phyloP scores from a whole-genome alignment of 1,140 invertebrate species.

The Euwallacea similis region DNA sequence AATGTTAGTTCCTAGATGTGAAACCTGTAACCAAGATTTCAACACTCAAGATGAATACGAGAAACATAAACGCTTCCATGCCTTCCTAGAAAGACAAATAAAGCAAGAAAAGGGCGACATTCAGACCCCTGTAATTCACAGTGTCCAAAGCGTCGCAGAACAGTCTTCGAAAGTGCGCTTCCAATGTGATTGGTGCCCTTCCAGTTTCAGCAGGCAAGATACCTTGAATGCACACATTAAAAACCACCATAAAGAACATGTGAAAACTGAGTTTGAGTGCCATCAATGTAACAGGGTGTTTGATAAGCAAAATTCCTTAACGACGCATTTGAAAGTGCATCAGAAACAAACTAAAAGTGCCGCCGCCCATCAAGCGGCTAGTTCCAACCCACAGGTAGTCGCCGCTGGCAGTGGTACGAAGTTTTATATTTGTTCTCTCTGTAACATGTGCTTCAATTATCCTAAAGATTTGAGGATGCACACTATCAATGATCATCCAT shows the following conservation, averaged over 20 bases:
- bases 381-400: no score
- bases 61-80: slow-evolving; percentile 46
- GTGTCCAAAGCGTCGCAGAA: slow-evolving; percentile 16
- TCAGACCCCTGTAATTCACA: slow-evolving; percentile 21
- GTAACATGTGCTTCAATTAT: slow-evolving; percentile 46
- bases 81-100: slow-evolving; percentile 43
- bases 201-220: slow-evolving; percentile 44
- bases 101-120: slow-evolving; percentile 27
- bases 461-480: slow-evolving; percentile 49
- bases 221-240: slow-evolving; percentile 44
- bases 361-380: background rate
- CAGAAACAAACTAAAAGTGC: slow-evolving; percentile 42
- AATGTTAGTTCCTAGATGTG: slow-evolving; percentile 44
- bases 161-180: slow-evolving; percentile 22
- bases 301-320: slow-evolving; percentile 48
- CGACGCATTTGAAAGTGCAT: slow-evolving; percentile 49
- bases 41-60: slow-evolving; percentile 46
- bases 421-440: slow-evolving; percentile 48
- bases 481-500: slow-evolving; percentile 49
- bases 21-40: slow-evolving; percentile 48
- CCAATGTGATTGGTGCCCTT: slow-evolving; percentile 45
- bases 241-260: slow-evolving; percentile 39
- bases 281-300: slow-evolving; percentile 46
- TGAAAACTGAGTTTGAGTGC: slow-evolving; percentile 43
- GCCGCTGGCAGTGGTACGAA: slow-evolving; percentile 7